Conservation (phyloP, 1,140 invertebrate species). For the Conopomorpha cramerella region DNA sequence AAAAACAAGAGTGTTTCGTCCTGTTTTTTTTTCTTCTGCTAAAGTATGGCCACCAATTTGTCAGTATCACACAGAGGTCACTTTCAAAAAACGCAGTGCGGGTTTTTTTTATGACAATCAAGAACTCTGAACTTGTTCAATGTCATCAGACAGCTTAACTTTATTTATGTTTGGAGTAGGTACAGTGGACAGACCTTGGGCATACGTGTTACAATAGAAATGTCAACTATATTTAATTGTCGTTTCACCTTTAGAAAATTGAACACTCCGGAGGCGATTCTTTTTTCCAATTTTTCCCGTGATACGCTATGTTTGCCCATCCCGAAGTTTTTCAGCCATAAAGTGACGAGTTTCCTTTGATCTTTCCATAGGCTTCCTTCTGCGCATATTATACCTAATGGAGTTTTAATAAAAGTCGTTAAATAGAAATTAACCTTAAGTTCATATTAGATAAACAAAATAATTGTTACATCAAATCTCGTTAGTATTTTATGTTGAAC, state of each 20-base stretch:
- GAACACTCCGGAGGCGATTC: slow-evolving; percentile 66
- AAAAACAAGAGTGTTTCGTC: slow-evolving; percentile 16
- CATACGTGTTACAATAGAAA: too few relatives aligned
- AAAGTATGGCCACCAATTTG: slow-evolving; percentile 18
- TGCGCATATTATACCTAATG: slow-evolving; percentile 80
- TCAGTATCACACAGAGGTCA: slow-evolving; percentile 32
- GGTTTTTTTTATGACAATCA: slow-evolving; percentile 14
- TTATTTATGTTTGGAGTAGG: background rate
- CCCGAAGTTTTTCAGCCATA: slow-evolving; percentile 76
- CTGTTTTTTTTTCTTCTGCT: slow-evolving; percentile 20
- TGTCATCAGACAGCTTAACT: background rate
- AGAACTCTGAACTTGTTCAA: slow-evolving; percentile 4
- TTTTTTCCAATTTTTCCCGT: slow-evolving; percentile 67
- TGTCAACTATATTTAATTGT: background rate
- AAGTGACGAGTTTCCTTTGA: slow-evolving; percentile 75
- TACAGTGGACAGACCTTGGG: too few relatives aligned
- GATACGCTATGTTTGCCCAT: slow-evolving; percentile 69
- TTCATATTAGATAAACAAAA: too few relatives aligned
- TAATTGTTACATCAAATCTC: too few relatives aligned
- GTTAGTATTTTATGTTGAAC: background rate
- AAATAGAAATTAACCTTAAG: too few relatives aligned
- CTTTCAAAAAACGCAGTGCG: slow-evolving; percentile 21
- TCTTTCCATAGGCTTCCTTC: slow-evolving; percentile 83
- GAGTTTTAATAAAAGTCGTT: too few relatives aligned
- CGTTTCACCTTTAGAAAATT: slow-evolving; percentile 64